Base-by-base conservation (phyloP, 2,888 invertebrate genomes). In the Biston stratarius region DNA sequence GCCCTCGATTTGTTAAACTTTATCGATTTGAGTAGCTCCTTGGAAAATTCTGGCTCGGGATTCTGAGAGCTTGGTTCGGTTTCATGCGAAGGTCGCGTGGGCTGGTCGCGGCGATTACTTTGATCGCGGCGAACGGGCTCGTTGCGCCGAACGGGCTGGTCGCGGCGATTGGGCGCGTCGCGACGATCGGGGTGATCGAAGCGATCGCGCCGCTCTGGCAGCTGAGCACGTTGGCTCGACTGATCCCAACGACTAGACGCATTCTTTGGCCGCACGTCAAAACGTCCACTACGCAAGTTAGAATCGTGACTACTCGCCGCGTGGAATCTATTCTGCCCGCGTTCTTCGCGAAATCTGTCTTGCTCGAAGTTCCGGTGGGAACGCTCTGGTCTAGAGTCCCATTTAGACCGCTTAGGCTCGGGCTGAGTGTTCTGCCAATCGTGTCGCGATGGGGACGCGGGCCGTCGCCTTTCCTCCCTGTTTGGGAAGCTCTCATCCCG, bases 381-480 rank as follows among this genome's bases (percentile, higher is more conserved):
- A 11, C 14, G 58, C 7, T 48, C 58, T 6, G 33, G n/a, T n/a
- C 34, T 44, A 12, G 45, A 38, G 8, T 59, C 58, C 58, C 48
- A 59, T 38, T 40, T 59, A 48, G 15, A 1, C 34, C 58, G 58
- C 14, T 58, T 58, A 6, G 58, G 58, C 10, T 47, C 47, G 5
- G 24, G 45, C 7, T 57, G 45, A 5, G n/a, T 9, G n/a, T 52
- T 9, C 10, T 24, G 42, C 11, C 12, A 36, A 9, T 2, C 51
- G 14, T 5, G n/a, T 10, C 34, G n/a, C 10, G 3, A 0, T 10
- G 52, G 52, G 9, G 42, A 55, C 38, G 38, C 48, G 10, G 24
- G 49, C 12, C 48, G 24, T 12, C 48, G 59, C 12, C 59, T 36
- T 7, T 12, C 40, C 12, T 59, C n/a, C 2, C 24, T 48, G 15